Conservation (phyloP, 2,888 invertebrate species). For the Amblyteles armatorius region DNA sequence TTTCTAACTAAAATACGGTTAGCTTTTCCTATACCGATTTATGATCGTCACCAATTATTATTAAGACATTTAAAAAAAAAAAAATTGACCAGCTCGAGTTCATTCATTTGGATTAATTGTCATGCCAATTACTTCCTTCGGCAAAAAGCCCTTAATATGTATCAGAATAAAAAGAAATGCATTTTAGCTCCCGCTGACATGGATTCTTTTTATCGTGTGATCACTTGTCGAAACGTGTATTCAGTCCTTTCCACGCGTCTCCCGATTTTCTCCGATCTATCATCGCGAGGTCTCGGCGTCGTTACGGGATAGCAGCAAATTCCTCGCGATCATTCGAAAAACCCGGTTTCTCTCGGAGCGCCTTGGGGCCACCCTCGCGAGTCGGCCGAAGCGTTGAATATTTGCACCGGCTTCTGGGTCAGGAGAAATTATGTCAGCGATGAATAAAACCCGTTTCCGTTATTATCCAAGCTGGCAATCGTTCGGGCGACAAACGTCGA, state of each 20-base stretch:
- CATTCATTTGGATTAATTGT: background rate
- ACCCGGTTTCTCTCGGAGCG: slow-evolving; percentile 39
- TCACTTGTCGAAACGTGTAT: background rate
- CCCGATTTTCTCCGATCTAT: slow-evolving; percentile 61
- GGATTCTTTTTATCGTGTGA: no score
- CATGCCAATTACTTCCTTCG: background rate
- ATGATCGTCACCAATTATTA: no score
- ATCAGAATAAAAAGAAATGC: background rate
- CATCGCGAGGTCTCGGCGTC: background rate
- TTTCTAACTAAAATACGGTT: no score
- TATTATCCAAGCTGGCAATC: slow-evolving; percentile 34
- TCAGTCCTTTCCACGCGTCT: slow-evolving; percentile 11
- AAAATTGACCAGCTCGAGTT: no score
- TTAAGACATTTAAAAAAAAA: no score
- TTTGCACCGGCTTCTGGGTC: slow-evolving; percentile 77
- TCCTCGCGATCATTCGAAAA: slow-evolving; percentile 23
- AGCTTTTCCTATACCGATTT: no score
- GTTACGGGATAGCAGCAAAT: slow-evolving; percentile 3
- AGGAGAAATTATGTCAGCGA: slow-evolving; percentile 79
- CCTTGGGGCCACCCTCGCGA: slow-evolving; percentile 14
- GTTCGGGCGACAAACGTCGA: background rate
- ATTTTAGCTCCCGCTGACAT: no score
- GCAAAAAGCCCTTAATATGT: background rate
- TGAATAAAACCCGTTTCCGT: slow-evolving; percentile 77
- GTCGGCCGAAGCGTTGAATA: slow-evolving; percentile 69